Percentiles rank a stretch among this genome's conserved stretches.
Conservation (phyloP, 2,797 vertebrate species). For the Pseudochaenichthys georgianus region DNA sequence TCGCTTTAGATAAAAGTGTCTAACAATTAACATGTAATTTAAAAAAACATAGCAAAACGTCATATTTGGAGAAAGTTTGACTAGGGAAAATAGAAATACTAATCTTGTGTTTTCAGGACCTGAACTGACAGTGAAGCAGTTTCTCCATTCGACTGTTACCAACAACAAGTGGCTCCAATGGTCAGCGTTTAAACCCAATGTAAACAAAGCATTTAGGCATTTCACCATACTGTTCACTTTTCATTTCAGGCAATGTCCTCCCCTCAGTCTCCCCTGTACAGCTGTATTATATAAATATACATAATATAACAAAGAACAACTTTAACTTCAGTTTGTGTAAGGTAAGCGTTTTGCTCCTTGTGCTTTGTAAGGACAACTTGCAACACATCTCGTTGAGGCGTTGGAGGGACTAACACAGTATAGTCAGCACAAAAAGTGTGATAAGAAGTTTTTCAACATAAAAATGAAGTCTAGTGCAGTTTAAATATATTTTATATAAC, state of each 20-base stretch:
- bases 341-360: neutral
- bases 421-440: neutral
- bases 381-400: neutral
- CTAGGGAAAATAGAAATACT: neutral
- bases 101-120: neutral
- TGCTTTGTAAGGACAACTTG: neutral
- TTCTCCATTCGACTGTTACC: neutral
- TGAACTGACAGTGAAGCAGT: slow-evolving; percentile 8
- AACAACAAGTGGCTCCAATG: neutral
- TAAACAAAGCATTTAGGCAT: neutral
- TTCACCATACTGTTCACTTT: no score
- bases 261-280: no score
- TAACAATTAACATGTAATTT: no score
- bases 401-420: neutral
- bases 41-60: no score
- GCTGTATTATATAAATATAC: neutral
- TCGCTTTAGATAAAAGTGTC: no score
- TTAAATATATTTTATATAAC: slow-evolving; percentile 1
- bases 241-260: no score
- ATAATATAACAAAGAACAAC: neutral
- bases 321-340: neutral
- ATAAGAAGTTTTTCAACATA: neutral
- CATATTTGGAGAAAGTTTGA: neutral
- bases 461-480: neutral
- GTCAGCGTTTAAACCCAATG: neutral